Evolutionary conservation across 2,797 vertebrate species (phyloP).

Genomic region (Tapera naevia): DNA sequence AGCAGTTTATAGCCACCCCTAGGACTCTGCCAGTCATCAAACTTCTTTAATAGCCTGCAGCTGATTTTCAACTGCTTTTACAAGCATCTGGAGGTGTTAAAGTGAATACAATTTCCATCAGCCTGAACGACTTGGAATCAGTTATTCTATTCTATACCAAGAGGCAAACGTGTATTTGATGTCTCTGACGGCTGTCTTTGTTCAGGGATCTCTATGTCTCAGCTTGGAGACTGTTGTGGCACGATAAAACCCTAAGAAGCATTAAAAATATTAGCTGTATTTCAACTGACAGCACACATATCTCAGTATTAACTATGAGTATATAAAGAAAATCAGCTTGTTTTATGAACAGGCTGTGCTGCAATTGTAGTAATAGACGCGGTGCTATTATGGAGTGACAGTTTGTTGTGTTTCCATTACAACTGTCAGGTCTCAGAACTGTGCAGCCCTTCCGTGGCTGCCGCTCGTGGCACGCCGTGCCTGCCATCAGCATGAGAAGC

Average conservation of each 20-base stretch:
- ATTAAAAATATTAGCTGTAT: not conserved
- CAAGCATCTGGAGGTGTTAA: not conserved
- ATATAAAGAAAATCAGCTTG: conserved; percentile 6
- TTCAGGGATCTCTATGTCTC: not conserved
- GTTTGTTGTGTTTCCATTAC: conserved; percentile 38
- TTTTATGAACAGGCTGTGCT: conserved; percentile 14
- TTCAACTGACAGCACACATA: conserved; percentile 24
- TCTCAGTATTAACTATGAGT: conserved; percentile 6
- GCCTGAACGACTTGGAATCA: not conserved
- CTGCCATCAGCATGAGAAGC: not conserved
- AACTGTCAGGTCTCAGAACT: not conserved
- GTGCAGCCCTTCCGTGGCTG: not conserved
- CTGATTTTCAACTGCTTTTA: not conserved
- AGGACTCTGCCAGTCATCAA: not conserved
- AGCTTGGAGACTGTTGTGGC: not conserved
- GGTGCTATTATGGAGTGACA: conserved; percentile 32
- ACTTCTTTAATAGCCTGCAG: not conserved
- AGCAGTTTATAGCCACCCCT: not conserved
- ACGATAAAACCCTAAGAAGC: conserved; percentile 3
- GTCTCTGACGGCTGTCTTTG: not conserved
- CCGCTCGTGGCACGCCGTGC: not conserved
- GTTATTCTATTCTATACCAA: not conserved
- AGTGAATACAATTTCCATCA: conserved; percentile 18
- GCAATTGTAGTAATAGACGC: not conserved
- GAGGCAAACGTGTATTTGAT: conserved; percentile 13